A percentile compares a stretch with the other conserved stretches of the same genome.
These are phyloP conservation scores for Petromus typicus DNA, from an alignment of 2,113 vertebrate species.

Conservation along the genomic window DNA sequence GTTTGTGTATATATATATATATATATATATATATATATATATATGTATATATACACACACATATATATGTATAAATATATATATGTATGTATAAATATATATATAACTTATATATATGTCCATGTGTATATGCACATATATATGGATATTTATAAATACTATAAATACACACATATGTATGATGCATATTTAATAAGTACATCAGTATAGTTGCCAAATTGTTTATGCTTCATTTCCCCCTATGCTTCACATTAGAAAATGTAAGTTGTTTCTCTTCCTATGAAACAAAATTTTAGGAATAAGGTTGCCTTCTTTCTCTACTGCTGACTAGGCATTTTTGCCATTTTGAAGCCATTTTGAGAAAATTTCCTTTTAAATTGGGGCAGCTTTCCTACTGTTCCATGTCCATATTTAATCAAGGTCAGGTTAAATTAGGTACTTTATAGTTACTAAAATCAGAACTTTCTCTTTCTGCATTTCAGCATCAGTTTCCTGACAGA, in stretches of 20 bases:
- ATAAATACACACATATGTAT: not conserved
- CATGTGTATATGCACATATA: too few species aligned
- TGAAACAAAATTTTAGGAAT: not conserved
- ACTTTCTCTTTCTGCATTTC: constrained; percentile 46
- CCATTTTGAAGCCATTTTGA: not conserved
- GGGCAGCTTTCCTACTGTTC: not conserved
- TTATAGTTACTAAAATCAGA: constrained; percentile 30
- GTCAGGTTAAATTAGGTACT: constrained; percentile 51
- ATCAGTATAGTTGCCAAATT: not conserved
- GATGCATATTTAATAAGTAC: not conserved
- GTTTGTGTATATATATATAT: too few species aligned
- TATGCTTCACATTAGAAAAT: not conserved
- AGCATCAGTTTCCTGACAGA: constrained; percentile 6
- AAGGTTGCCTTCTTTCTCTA: not conserved
- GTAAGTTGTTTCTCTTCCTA: not conserved
- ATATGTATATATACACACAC: too few species aligned
- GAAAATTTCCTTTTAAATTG: not conserved
- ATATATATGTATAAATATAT: too few species aligned
- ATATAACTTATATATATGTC: too few species aligned
- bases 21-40: too few species aligned
- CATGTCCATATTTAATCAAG: not conserved
- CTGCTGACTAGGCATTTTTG: not conserved
- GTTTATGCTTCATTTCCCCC: not conserved
- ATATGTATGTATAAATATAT: not conserved
- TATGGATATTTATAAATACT: not conserved